phyloP scores from a whole-genome alignment of 2,888 invertebrate genomes.

The Drosophila incognita region DNA sequence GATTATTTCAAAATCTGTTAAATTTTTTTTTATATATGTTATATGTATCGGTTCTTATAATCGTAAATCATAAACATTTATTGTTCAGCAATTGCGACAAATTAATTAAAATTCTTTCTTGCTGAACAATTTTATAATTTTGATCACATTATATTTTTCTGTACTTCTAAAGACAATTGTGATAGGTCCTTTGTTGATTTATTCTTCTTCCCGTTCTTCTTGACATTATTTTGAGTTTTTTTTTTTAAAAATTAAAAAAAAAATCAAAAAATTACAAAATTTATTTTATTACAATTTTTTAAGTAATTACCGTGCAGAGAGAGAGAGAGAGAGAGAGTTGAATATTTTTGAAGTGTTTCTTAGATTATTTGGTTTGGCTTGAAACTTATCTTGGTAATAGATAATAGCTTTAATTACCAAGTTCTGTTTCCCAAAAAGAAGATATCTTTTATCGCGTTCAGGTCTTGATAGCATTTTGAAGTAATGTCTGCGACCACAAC shows the following conservation, averaged over 20 bases:
- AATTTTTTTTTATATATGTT: background rate
- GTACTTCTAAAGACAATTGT: constrained; percentile 3
- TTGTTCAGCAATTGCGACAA: background rate
- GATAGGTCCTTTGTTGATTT: background rate
- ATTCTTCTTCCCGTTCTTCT: background rate
- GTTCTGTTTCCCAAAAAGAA: background rate
- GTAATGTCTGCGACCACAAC: background rate
- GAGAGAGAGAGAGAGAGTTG: too few species aligned
- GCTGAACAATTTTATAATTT: background rate
- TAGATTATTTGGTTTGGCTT: background rate
- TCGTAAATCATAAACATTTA: background rate
- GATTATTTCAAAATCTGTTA: background rate
- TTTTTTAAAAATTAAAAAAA: background rate
- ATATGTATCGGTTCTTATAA: background rate
- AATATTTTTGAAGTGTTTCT: background rate
- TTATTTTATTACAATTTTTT: too few species aligned
- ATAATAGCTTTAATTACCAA: background rate
- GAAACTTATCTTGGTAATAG: background rate
- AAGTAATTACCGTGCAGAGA: background rate
- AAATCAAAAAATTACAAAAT: too few species aligned
- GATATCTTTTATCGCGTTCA: background rate
- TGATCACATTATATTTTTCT: background rate
- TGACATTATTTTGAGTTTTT: background rate
- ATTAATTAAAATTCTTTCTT: constrained; percentile 1
- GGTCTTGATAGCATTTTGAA: background rate